These are phyloP conservation scores for Hyles euphorbiae DNA, from an alignment of 1,140 invertebrate genomes.

Conservation along the genomic window DNA sequence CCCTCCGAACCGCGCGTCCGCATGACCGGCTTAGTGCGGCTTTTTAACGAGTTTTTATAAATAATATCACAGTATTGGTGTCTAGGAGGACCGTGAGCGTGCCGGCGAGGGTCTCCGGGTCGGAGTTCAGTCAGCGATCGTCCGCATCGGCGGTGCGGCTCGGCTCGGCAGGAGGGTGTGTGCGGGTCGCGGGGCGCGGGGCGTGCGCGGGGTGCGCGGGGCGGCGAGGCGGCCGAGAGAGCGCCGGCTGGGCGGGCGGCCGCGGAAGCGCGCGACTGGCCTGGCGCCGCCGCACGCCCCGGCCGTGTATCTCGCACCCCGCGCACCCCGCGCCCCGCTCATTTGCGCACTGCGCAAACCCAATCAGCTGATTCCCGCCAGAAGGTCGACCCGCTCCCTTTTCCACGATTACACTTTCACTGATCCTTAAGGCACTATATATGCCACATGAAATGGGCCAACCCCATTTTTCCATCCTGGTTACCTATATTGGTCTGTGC, in stretches of 20 bases:
- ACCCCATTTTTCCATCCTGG: too few relatives aligned
- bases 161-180: constrained; percentile 8
- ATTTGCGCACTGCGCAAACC: constrained; percentile 73
- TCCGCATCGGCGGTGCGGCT: background rate
- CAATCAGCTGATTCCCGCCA: constrained; percentile 72
- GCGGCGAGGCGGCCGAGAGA: constrained; percentile 17
- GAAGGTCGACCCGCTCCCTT: constrained; percentile 36
- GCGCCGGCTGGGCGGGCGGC: constrained; percentile 31
- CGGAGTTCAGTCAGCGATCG: background rate
- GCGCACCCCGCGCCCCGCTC: constrained; percentile 30
- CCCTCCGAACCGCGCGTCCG: constrained; percentile 27
- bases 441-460: too few relatives aligned
- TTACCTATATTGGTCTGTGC: background rate
- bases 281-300: constrained; percentile 46
- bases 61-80: constrained; percentile 50
- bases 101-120: background rate
- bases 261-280: constrained; percentile 52
- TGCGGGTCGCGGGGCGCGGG: constrained; percentile 12
- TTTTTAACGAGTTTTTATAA: constrained; percentile 28
- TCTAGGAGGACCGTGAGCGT: background rate
- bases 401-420: constrained; percentile 35
- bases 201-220: constrained; percentile 22
- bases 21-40: constrained; percentile 39
- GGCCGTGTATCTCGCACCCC: constrained; percentile 15
- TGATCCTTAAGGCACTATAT: background rate